Conservation (phyloP, 2,797 vertebrate species). For the Okamejei kenojei region DNA sequence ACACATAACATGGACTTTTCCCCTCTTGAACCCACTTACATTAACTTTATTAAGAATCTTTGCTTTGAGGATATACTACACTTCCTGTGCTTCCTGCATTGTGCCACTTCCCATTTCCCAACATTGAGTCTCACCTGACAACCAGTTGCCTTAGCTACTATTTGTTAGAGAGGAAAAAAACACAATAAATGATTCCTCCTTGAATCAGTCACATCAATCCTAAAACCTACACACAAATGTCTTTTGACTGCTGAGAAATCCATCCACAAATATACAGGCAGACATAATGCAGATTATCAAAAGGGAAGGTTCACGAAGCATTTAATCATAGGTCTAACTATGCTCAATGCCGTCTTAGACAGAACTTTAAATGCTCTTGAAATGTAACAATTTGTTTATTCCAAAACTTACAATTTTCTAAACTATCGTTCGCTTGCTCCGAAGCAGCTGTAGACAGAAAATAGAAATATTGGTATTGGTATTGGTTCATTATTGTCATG, state of each 20-base stretch:
- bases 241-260: background rate
- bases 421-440: background rate
- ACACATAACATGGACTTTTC: background rate
- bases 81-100: background rate
- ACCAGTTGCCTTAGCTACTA: background rate
- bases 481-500: background rate
- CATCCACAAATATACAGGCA: background rate
- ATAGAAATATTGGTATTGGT: background rate
- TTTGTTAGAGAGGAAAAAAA: background rate
- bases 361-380: constrained; percentile 2
- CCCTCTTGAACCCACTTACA: background rate
- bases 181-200: background rate
- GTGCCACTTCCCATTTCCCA: background rate
- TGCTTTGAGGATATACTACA: background rate
- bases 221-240: background rate
- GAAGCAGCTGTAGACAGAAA: background rate
- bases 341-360: background rate
- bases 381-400: background rate
- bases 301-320: background rate
- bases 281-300: background rate
- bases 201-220: background rate
- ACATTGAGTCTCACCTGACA: background rate
- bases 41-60: background rate
- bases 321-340: background rate
- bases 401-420: constrained; percentile 1